Conservation (phyloP, 1,140 invertebrate genomes). For the roundworm (Caenorhabditis elegans) region DNA sequence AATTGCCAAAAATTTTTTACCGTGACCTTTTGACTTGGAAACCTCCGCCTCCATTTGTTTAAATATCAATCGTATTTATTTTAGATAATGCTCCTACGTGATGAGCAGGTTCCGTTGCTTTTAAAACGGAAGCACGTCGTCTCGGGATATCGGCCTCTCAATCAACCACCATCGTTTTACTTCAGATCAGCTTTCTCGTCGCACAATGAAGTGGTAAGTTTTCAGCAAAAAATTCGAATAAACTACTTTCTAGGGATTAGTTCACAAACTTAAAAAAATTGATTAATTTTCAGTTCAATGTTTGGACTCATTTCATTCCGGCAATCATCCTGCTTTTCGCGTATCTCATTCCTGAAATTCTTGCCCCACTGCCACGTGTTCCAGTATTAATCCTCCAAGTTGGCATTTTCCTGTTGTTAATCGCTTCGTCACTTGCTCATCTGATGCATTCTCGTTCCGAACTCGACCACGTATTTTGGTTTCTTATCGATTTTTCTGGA, state of each 20-base stretch:
- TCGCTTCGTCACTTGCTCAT: constrained; percentile 55
- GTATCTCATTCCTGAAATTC: constrained; percentile 52
- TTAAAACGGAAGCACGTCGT: constrained; percentile 47
- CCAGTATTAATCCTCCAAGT: constrained; percentile 49
- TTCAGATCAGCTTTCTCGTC: constrained; percentile 47
- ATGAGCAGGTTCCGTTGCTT: constrained; percentile 41
- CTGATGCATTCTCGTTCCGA: constrained; percentile 56
- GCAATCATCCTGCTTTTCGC: constrained; percentile 44
- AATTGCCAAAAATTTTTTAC: too few species aligned
- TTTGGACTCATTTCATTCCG: constrained; percentile 57
- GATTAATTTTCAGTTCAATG: constrained; percentile 51
- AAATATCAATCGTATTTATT: too few species aligned
- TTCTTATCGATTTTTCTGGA: constrained; percentile 54
- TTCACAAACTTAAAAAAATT: too few species aligned
- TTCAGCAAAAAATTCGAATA: background rate
- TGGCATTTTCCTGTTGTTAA: constrained; percentile 46
- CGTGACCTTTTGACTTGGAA: background rate
- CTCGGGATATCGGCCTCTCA: constrained; percentile 50
- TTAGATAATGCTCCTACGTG: constrained; percentile 19
- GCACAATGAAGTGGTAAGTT: constrained; percentile 53
- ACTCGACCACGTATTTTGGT: constrained; percentile 56
- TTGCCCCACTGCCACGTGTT: constrained; percentile 35
- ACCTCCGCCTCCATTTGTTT: too few species aligned
- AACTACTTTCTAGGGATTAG: too few species aligned
- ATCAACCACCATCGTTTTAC: constrained; percentile 48